Percentiles rank a stretch among this genome's conserved stretches.
phyloP scores from a whole-genome alignment of 2,888 invertebrate species.

The Apotomis turbidana region DNA sequence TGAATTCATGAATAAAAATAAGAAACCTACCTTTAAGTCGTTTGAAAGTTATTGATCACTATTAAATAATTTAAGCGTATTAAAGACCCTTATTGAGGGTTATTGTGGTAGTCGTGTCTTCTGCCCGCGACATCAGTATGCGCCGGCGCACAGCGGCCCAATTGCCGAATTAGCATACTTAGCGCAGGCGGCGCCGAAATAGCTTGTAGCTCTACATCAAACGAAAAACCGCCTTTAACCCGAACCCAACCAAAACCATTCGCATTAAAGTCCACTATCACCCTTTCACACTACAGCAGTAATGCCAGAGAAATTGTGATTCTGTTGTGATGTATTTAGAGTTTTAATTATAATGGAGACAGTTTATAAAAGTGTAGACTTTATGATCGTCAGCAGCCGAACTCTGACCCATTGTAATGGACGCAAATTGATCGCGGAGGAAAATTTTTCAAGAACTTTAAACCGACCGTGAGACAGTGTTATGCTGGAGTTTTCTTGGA shows the following conservation, averaged over 20 bases:
- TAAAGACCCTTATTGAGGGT: neutral
- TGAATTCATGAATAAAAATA: neutral
- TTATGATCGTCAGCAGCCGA: slow-evolving; percentile 60
- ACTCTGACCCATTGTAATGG: slow-evolving; percentile 72
- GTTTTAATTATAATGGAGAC: slow-evolving; percentile 20
- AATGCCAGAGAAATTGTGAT: slow-evolving; percentile 20
- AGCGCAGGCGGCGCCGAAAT: slow-evolving; percentile 70
- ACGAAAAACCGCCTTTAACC: slow-evolving; percentile 57
- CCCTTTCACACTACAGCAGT: slow-evolving; percentile 9
- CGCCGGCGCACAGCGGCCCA: slow-evolving; percentile 57
- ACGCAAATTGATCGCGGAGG: slow-evolving; percentile 70
- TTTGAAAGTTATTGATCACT: neutral
- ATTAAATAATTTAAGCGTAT: neutral
- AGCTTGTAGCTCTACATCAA: slow-evolving; percentile 67
- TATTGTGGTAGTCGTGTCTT: slow-evolving; percentile 4
- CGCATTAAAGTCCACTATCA: slow-evolving; percentile 49
- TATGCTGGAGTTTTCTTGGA: slow-evolving; percentile 41
- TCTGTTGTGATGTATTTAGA: neutral
- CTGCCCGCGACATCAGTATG: slow-evolving; percentile 58
- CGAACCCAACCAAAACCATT: slow-evolving; percentile 48
- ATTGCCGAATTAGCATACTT: slow-evolving; percentile 78
- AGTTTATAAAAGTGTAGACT: slow-evolving; percentile 50
- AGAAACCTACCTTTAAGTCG: neutral
- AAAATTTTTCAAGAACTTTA: slow-evolving; percentile 65
- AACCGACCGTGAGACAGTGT: slow-evolving; percentile 49